Base-by-base conservation (phyloP, 2,888 invertebrate genomes). In the Epinotia brunnichana region DNA sequence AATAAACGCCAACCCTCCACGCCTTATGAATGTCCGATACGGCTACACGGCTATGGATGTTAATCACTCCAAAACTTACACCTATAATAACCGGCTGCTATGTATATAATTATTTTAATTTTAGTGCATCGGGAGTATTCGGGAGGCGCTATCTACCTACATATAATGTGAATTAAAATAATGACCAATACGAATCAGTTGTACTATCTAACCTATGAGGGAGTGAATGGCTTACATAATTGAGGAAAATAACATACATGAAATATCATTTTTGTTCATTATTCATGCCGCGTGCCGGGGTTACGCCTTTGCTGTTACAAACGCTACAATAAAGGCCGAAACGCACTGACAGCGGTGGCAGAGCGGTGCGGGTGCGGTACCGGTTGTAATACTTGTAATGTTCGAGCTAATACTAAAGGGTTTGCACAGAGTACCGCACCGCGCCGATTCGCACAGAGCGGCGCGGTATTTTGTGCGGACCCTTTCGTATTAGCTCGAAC, bases 141-240 rank as follows among this genome's bases (percentile, higher is more conserved):
- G n/a, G 7, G 13, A 17, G 41, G 44, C 61, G 19, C 44, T 61
- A 41, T 10, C 39, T 39, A 2, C 39, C 44, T 15, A 60, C 10
- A 2, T 24, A 24, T 54, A 60, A 62, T 10, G 13, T n/a, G 62
- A 29, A 62, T 62, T 62, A 44, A 62, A 62, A 44, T 41, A 44
- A 62, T n/a, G 11, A 48, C 62, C 24, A 17, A 44, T n/a, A 29
- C 24, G 21, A 19, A 61, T 41, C 21, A 9, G 9, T 15, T 44
- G 19, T 44, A 35, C 17, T 17, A 56, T 11, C 13, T 21, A 21
- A 9, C 13, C 2, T 61, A 19, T 41, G 7, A 24, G n/a, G 1
- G 15, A 24, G 48, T 48, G 62, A 24, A 62, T 62, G 24, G 24
- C 62, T 24, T 62, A 21, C n/a, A 62, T 62, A n/a, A 62, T 62